Base-by-base conservation (phyloP, 2,113 vertebrate species). In the Sinocyclocheilus anophthalmus region DNA sequence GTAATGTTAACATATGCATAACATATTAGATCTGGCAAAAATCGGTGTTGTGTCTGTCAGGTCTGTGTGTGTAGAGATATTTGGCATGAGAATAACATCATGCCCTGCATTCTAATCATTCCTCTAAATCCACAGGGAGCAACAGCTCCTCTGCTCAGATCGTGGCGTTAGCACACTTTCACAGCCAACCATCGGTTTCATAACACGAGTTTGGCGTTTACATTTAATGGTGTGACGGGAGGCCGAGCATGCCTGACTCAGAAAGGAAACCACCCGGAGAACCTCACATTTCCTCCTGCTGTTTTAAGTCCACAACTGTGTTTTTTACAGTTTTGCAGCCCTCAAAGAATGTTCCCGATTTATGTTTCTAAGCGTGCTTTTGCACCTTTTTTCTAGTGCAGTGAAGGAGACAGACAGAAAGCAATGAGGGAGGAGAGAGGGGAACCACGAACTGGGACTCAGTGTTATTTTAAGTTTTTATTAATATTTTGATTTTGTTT, bases 51-150 rank as follows among this genome's bases (percentile, higher is more conserved):
- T 53, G 75, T 55, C 13, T 30, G 14, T 77, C 14, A 55, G 16
- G 48, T 77, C 10, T 13, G 72, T 48, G 70, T 12, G 39, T 48
- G 72, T 75, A 6, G 20, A 73, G 10, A 13, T n/a, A 11, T 73
- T 1, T 24, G 22, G 4, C 39, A 45, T 73, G 33, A 22, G 45
- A 73, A 45, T 6, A n/a, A 6, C 39, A 73, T 59, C 26, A 13
- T 61, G 55, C 22, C 59, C 75, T 84, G 55, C 83, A 84, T 84
- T 84, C 55, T 53, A 20, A 80, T 42, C 82, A 87, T 84, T 87
- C 82, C 20, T 76, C 10, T 67, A 63, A 45, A 48, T 53, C 82
- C 53, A 12, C 16, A 30, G 83, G 16, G 67, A 80, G 1, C 26
- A 39, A 50, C 24, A 84, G 67, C 61, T 24, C 39, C 26, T 26